phyloP scores from a whole-genome alignment of 1,140 invertebrate genomes.

The Thaumatotibia leucotreta region DNA sequence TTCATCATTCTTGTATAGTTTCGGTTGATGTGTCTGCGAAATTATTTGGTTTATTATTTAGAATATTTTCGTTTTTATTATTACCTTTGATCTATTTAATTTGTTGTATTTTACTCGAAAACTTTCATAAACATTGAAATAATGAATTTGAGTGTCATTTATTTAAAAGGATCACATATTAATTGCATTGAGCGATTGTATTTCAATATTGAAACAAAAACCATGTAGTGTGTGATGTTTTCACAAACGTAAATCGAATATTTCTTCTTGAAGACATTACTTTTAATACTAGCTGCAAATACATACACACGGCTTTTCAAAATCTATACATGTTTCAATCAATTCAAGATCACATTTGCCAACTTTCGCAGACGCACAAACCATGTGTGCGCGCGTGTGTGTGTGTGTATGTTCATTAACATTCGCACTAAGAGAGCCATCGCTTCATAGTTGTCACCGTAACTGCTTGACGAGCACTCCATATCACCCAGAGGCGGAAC shows the following conservation, averaged over 20 bases:
- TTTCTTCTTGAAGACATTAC: not conserved
- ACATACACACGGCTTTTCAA: not conserved
- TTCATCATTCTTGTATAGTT: constrained; percentile 30
- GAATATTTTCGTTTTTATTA: not conserved
- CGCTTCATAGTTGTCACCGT: constrained; percentile 14
- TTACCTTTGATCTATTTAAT: not conserved
- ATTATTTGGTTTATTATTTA: constrained; percentile 1
- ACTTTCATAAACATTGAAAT: not conserved
- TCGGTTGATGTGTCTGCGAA: constrained; percentile 33
- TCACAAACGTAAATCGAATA: too few species aligned
- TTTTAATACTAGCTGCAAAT: not conserved
- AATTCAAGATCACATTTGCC: not conserved
- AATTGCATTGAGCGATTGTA: not conserved
- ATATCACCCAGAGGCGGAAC: constrained; percentile 32
- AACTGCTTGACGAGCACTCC: constrained; percentile 2
- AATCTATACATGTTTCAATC: not conserved
- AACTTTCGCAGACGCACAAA: constrained; percentile 38
- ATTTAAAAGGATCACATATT: not conserved
- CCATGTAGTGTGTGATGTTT: too few species aligned
- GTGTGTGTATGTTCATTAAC: constrained; percentile 42
- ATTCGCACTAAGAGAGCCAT: constrained; percentile 31
- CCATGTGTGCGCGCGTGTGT: constrained; percentile 32
- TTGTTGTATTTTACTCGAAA: not conserved
- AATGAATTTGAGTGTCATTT: not conserved
- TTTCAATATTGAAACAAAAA: too few species aligned